Evolutionary conservation across 2,797 vertebrate genomes (phyloP).

Genomic region (Phrynocephalus forsythii): DNA sequence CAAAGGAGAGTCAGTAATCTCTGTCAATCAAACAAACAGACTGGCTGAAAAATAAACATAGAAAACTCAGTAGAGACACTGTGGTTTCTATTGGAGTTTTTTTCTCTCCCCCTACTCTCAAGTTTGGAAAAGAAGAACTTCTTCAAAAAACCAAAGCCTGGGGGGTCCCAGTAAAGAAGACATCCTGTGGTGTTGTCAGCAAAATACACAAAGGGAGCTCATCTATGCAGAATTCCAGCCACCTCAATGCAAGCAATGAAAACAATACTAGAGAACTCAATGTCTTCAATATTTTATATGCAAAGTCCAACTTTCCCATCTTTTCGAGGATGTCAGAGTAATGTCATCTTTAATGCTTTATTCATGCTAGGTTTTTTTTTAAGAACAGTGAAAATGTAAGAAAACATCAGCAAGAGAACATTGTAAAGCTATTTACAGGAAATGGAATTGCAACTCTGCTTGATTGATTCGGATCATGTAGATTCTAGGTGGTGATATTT

Average conservation of each 20-base stretch:
- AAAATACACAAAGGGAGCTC: slow-evolving; percentile 63
- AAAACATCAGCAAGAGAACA: slow-evolving; percentile 2
- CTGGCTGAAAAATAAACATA: slow-evolving; percentile 25
- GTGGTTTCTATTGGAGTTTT: slow-evolving; percentile 24
- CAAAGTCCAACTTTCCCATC: slow-evolving; percentile 59
- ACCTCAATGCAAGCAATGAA: slow-evolving; percentile 62
- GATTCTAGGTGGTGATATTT: neutral
- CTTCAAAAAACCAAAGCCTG: slow-evolving; percentile 50
- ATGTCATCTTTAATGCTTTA: slow-evolving; percentile 63
- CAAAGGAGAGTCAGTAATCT: slow-evolving; percentile 22
- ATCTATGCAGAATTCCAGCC: slow-evolving; percentile 59
- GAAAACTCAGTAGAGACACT: slow-evolving; percentile 37
- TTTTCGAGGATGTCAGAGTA: slow-evolving; percentile 55
- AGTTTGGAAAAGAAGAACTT: slow-evolving; percentile 49
- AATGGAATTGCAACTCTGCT: neutral
- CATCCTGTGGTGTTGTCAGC: slow-evolving; percentile 68
- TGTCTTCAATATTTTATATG: slow-evolving; percentile 72
- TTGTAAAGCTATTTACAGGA: neutral
- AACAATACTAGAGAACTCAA: slow-evolving; percentile 70
- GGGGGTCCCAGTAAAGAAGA: slow-evolving; percentile 56
- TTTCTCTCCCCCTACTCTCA: slow-evolving; percentile 35
- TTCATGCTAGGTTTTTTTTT: slow-evolving; percentile 41
- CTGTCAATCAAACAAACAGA: too few species aligned
- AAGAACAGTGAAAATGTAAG: neutral
- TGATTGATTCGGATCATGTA: neutral